Base-by-base conservation (phyloP, 35 echinoderm and acorn worm species). In the Patiria miniata region DNA sequence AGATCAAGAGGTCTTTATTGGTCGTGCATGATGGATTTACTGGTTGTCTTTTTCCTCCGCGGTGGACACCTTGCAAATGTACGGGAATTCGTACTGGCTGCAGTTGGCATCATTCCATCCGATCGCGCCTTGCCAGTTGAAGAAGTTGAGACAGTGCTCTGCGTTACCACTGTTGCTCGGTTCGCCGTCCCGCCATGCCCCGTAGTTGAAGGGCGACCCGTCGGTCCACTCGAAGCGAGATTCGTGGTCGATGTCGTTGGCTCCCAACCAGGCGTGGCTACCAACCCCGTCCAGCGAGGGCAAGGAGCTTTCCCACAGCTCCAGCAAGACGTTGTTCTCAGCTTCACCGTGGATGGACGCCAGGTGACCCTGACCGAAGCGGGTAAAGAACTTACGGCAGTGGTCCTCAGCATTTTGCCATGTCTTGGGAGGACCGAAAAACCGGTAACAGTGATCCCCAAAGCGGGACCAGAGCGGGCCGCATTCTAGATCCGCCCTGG, bases 331-430 rank as follows among this genome's bases (percentile, higher is more conserved):
- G 22, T 52, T 9, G 82, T 84, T 84, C 52, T 84, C 82, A 37
- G 26, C 82, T 29, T 2, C 44, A n/a, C 55, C 60, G 37, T 61
- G 82, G 52, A 84, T 65, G 2, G 82, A 84, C 30, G 55, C 36
- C 12, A 84, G 53, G 36, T 61, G 82, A 4, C 51, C 82, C 52
- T 19, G 22, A 1, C 84, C 84, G 14, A 10, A 9, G n/a, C 17
- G n/a, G 36, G 61, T 86, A 26, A 86, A 76, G 37, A 52, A 76
- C 29, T 77, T 38, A 19, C 52, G 26, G n/a, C 84, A 86, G 33
- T 36, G 18, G 17, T 56, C 84, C 30, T 86, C 84, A 19, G 84
- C 84, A 39, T 36, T 37, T 19, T 57, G 22, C 84, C 84, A 86
- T 23, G 84, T 44, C 38, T 69, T 17, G 12, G 57, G 26, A 30